phyloP scores from a whole-genome alignment of 2,888 invertebrate genomes.

The Apodemia duryi region DNA sequence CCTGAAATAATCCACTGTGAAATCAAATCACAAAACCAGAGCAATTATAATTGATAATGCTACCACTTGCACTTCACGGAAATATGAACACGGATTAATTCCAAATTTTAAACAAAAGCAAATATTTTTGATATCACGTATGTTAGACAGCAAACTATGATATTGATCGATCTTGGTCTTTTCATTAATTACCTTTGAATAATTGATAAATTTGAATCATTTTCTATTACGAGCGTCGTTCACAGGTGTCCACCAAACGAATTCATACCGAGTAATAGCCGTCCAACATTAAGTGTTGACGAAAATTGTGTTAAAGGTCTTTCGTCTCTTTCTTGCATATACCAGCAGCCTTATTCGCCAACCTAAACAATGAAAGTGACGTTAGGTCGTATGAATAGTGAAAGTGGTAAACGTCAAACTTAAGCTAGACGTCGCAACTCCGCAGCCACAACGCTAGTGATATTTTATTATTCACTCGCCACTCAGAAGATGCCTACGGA shows the following conservation, averaged over 20 bases:
- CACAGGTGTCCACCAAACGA: constrained; percentile 44
- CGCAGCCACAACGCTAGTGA: no score
- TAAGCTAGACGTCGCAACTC: no score
- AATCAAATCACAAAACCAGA: constrained; percentile 51
- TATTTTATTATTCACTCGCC: no score
- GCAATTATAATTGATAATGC: constrained; percentile 58
- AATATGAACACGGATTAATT: constrained; percentile 33
- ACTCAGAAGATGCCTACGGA: no score
- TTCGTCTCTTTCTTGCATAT: constrained; percentile 29
- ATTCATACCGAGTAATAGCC: constrained; percentile 47
- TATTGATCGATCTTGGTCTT: constrained; percentile 21
- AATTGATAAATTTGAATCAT: constrained; percentile 46
- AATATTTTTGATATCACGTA: constrained; percentile 22
- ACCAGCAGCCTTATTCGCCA: background rate
- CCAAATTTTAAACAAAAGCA: constrained; percentile 34
- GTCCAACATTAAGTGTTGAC: constrained; percentile 26
- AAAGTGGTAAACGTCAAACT: no score
- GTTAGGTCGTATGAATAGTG: no score
- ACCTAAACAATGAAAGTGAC: no score
- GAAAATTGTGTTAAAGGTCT: constrained; percentile 20
- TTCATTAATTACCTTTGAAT: constrained; percentile 51
- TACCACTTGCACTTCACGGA: constrained; percentile 53
- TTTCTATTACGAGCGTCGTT: constrained; percentile 55
- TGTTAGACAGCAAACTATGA: background rate
- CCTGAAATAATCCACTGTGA: constrained; percentile 52